Base-by-base conservation (phyloP, 2,113 vertebrate genomes). In the Callopanchax toddi region DNA sequence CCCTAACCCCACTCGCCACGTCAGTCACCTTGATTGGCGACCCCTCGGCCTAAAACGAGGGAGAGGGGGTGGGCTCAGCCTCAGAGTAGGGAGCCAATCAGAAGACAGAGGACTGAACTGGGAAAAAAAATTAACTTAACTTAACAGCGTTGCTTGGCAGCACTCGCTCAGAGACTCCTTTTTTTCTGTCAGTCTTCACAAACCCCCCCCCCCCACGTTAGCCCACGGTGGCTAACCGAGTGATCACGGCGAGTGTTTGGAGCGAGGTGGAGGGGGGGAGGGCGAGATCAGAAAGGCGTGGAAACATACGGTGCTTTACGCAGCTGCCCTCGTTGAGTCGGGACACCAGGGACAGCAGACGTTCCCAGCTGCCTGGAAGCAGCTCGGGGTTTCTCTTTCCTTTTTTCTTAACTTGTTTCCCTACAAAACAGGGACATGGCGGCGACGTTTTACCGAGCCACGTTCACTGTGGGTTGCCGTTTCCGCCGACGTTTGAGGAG, bases 21-120 rank as follows among this genome's bases (percentile, higher is more conserved):
- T 81, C 85, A 67, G 80, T 81, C 89, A 87, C 61, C 79, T 87
- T 82, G 86, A 87, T 81, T 82, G 87, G 79, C 81, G 78, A 70
- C 72, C 79, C 78, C 78, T 77, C 79, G 64, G 68, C 63, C 73
- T 53, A 76, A 75, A 44, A 69, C 52, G 74, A 79, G 87, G 85
- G 83, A 59, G 72, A 77, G 82, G 80, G 86, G 84, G 80, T 66
- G 74, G 87, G 86, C 89, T 89, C 88, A 60, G 85, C 84, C 85
- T 87, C 86, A 59, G 76, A 74, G 84, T 43, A 85, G 81, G 84
- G 87, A 89, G 89, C 87, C 89, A 84, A 87, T 77, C 84, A 83
- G 88, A 82, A 86, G 87, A 89, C 78, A 10, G 82, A 87, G 81
- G 85, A 86, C 82, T 79, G 89, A 84, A 86, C 39, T 78, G 44